Evolutionary conservation across 2,888 invertebrate species (phyloP).

Genomic region (Ophion costatus): DNA sequence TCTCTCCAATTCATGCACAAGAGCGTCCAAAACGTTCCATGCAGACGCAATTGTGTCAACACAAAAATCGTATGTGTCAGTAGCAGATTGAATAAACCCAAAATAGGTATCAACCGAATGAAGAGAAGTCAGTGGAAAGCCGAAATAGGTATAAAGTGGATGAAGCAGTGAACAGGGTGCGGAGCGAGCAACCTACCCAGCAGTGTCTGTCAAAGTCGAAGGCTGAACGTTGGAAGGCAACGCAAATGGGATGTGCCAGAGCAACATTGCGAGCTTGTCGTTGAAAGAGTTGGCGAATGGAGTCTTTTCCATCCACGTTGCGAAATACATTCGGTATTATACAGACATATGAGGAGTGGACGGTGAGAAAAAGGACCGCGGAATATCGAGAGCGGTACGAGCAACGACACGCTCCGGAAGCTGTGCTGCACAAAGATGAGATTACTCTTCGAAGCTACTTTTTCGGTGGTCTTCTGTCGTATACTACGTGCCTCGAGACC

Average conservation of each 20-base stretch:
- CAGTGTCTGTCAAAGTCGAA: conserved; percentile 27
- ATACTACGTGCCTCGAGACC: conserved; percentile 47
- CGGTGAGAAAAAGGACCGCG: conserved; percentile 14
- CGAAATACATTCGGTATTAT: neutral
- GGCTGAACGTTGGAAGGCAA: conserved; percentile 26
- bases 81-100: neutral
- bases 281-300: neutral
- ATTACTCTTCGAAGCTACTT: conserved; percentile 50
- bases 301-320: neutral
- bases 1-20: neutral
- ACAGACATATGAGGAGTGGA: conserved; percentile 8
- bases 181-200: conserved; percentile 21
- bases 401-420: conserved; percentile 13
- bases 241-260: conserved; percentile 26
- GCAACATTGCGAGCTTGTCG: conserved; percentile 40
- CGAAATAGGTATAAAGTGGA: neutral
- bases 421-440: conserved; percentile 38
- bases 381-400: conserved; percentile 47
- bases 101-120: no score
- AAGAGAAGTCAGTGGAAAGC: neutral
- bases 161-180: neutral
- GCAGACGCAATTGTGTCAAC: neutral
- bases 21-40: neutral
- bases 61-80: neutral
- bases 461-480: conserved; percentile 29